Percentiles rank a stretch among this genome's conserved stretches.
Conservation (phyloP, 2,888 invertebrate genomes). For the Callinectes sapidus region DNA sequence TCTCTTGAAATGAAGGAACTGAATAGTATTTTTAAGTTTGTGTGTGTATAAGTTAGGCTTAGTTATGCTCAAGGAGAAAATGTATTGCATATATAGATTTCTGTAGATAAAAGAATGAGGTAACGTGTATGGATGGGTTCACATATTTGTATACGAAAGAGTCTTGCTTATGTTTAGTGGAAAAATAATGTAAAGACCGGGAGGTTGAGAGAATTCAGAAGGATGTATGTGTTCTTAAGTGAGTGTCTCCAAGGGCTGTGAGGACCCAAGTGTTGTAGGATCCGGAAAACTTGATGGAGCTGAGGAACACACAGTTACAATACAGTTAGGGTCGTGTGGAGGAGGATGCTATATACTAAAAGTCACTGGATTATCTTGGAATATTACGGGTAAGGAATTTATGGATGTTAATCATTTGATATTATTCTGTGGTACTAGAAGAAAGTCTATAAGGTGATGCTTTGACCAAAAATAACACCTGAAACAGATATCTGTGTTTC, state of each 20-base stretch:
- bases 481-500: not conserved
- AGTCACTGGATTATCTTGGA: constrained; percentile 2
- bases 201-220: not conserved
- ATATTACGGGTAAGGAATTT: not conserved
- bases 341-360: not conserved
- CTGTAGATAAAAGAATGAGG: no score
- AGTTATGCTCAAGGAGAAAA: no score
- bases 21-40: no score
- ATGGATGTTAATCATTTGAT: not conserved
- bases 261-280: not conserved
- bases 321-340: not conserved
- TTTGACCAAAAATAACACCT: not conserved
- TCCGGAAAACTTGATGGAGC: not conserved
- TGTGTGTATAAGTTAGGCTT: not conserved
- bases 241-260: not conserved
- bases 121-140: no score
- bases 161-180: not conserved
- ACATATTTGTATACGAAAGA: no score
- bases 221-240: not conserved
- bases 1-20: no score
- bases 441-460: not conserved
- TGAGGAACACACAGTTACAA: not conserved
- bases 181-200: not conserved
- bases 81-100: no score
- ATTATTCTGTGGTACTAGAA: not conserved